Evolutionary conservation across 1,140 invertebrate genomes (phyloP).

Genomic region (Marisa cornuarietis): DNA sequence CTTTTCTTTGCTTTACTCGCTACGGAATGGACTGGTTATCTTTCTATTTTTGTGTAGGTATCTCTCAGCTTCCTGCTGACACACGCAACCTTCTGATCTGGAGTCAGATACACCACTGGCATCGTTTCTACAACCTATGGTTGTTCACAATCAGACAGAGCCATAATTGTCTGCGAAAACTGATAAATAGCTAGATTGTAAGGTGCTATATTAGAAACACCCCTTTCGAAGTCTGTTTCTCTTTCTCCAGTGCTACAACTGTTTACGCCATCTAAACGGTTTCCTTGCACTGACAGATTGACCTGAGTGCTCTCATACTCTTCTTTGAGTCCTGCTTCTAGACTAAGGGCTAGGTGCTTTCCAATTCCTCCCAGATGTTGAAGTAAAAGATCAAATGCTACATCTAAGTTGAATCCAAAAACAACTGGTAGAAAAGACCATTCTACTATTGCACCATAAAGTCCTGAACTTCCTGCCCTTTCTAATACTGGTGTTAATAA

Average conservation of each 20-base stretch:
- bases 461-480: constrained; percentile 83
- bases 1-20: too few relatives aligned
- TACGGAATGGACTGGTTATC: too few relatives aligned
- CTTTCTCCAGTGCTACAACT: background rate
- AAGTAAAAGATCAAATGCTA: constrained; percentile 91
- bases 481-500: constrained; percentile 93
- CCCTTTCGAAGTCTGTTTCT: constrained; percentile 5
- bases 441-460: constrained; percentile 83
- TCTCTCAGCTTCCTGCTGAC: too few relatives aligned
- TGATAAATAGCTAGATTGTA: background rate
- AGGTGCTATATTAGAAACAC: background rate
- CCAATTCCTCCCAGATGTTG: constrained; percentile 69
- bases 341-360: constrained; percentile 38
- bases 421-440: constrained; percentile 92
- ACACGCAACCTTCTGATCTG: too few relatives aligned
- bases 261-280: too few relatives aligned
- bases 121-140: too few relatives aligned
- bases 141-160: too few relatives aligned
- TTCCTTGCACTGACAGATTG: constrained; percentile 1
- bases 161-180: background rate
- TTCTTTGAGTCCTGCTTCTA: constrained; percentile 43
- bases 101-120: too few relatives aligned
- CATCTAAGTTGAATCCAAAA: constrained; percentile 90
- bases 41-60: too few relatives aligned
- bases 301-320: constrained; percentile 30